A percentile compares a stretch with the other conserved stretches of the same genome.
Evolutionary conservation across 1,140 invertebrate genomes (phyloP).

Genomic region (Drosophila miranda): DNA sequence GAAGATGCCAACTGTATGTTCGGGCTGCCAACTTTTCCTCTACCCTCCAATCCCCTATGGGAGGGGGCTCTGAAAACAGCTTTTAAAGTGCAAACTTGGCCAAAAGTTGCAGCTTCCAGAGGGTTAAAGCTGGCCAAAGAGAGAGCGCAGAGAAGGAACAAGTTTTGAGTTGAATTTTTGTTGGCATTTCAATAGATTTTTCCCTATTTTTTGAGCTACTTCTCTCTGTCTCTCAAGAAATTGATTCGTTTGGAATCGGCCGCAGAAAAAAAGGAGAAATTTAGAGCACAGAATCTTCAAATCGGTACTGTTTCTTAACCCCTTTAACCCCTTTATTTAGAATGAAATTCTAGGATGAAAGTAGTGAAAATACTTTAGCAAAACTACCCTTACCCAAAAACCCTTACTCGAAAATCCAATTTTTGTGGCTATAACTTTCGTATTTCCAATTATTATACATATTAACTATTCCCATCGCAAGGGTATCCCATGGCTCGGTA

Average conservation of each 20-base stretch:
- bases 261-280: background rate
- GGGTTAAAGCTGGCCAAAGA: constrained; percentile 45
- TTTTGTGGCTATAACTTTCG: no score
- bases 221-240: background rate
- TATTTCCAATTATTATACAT: no score
- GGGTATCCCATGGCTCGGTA: no score
- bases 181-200: constrained; percentile 38
- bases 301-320: no score
- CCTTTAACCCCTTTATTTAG: no score
- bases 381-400: no score
- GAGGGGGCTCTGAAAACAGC: constrained; percentile 60
- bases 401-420: no score
- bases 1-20: constrained; percentile 72
- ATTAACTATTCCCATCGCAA: no score
- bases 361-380: no score
- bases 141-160: constrained; percentile 11
- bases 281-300: background rate
- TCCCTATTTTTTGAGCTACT: no score
- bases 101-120: constrained; percentile 57
- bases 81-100: constrained; percentile 77
- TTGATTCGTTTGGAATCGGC: background rate
- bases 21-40: constrained; percentile 36
- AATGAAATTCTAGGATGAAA: no score
- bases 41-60: constrained; percentile 11
- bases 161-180: constrained; percentile 63